Conservation (phyloP, 2,797 vertebrate genomes). For the Rallus crepitans region DNA sequence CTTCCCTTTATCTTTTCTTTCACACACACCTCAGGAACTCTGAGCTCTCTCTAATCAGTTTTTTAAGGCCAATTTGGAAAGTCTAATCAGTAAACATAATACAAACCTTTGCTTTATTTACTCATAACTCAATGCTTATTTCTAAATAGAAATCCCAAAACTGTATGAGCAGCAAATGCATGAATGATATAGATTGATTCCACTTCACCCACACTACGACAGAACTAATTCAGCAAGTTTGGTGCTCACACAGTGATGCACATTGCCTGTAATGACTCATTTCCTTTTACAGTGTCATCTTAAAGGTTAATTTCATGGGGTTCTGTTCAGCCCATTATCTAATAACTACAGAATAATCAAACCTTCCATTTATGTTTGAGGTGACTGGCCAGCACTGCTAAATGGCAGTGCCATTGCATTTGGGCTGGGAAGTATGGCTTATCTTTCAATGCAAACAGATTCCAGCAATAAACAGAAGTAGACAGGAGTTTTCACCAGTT, state of each 20-base stretch:
- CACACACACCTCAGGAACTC: neutral
- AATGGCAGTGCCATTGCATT: neutral
- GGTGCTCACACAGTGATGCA: slow-evolving; percentile 28
- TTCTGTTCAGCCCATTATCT: neutral
- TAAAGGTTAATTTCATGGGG: slow-evolving; percentile 55
- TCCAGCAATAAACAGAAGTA: neutral
- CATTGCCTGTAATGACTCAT: slow-evolving; percentile 33
- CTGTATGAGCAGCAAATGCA: slow-evolving; percentile 19
- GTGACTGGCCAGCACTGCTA: neutral
- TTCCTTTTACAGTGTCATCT: slow-evolving; percentile 46
- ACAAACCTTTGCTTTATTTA: slow-evolving; percentile 16
- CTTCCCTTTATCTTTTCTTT: slow-evolving; percentile 11
- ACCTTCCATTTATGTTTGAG: neutral
- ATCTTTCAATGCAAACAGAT: neutral
- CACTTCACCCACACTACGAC: slow-evolving; percentile 35
- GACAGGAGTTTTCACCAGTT: neutral
- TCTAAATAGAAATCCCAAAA: neutral
- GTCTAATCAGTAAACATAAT: neutral
- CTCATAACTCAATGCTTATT: neutral
- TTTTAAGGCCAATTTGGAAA: neutral
- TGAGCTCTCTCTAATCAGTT: neutral
- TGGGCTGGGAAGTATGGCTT: neutral
- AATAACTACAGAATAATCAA: slow-evolving; percentile 10
- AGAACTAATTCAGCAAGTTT: slow-evolving; percentile 36
- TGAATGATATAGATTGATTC: slow-evolving; percentile 43